phyloP scores from a whole-genome alignment of 2,888 invertebrate genomes.

The Kuschelorhynchus macadamiae region DNA sequence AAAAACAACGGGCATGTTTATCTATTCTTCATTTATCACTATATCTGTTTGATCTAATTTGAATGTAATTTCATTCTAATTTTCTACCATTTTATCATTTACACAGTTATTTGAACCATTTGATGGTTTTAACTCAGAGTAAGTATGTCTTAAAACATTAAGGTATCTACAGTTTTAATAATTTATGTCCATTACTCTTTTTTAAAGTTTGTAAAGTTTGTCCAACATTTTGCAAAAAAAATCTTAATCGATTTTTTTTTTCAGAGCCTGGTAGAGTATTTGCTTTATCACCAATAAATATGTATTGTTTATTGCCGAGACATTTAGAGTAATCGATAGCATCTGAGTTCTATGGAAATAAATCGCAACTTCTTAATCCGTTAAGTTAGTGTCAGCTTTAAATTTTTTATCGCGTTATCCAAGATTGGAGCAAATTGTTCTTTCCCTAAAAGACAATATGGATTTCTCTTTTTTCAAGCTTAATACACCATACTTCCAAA shows the following conservation, averaged over 20 bases:
- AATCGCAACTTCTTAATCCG: not conserved
- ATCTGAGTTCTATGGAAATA: slow-evolving; percentile 9
- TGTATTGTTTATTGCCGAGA: slow-evolving; percentile 6
- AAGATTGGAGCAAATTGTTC: slow-evolving; percentile 55
- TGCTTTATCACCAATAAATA: not conserved
- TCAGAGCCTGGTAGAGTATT: not conserved
- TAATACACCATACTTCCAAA: slow-evolving; percentile 52
- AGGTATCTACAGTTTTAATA: not conserved
- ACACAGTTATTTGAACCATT: slow-evolving; percentile 2
- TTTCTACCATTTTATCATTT: not conserved
- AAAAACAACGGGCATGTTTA: no score
- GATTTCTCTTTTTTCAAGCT: slow-evolving; percentile 53
- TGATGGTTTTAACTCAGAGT: slow-evolving; percentile 8
- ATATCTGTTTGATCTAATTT: no score
- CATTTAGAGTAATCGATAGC: slow-evolving; percentile 3
- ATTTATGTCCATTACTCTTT: not conserved
- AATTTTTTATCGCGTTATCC: slow-evolving; percentile 31
- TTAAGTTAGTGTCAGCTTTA: slow-evolving; percentile 6
- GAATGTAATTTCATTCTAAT: no score
- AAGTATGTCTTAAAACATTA: slow-evolving; percentile 1
- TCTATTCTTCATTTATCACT: no score
- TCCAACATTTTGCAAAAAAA: not conserved
- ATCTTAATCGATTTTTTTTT: not conserved
- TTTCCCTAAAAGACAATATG: slow-evolving; percentile 37
- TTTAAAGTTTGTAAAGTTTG: slow-evolving; percentile 6